Percentiles rank a stretch among this genome's conserved stretches.
Evolutionary conservation across 2,113 vertebrate genomes (phyloP).

Genomic region (Ceyx melanurus): DNA sequence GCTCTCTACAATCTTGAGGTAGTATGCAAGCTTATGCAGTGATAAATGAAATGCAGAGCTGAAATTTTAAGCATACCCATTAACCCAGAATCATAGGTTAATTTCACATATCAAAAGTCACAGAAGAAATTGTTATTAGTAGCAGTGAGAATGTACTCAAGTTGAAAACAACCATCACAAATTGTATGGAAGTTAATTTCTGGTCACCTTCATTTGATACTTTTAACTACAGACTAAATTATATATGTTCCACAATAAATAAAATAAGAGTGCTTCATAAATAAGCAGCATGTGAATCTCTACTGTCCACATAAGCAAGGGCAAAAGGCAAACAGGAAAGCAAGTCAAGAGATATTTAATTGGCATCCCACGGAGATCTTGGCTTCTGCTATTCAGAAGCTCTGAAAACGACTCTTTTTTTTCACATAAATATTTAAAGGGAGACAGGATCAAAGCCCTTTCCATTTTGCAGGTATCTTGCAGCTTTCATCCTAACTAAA

Average conservation of each 20-base stretch:
- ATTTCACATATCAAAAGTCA: not conserved
- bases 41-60: not conserved
- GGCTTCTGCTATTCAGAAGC: constrained; percentile 41
- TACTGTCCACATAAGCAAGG: constrained; percentile 50
- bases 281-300: constrained; percentile 20
- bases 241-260: constrained; percentile 8
- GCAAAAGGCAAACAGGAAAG: constrained; percentile 53
- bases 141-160: not conserved
- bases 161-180: not conserved
- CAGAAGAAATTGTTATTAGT: not conserved
- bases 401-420: not conserved
- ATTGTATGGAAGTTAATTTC: not conserved
- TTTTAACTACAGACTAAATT: not conserved
- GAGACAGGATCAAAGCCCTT: constrained; percentile 45
- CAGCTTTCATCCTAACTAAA: constrained; percentile 25
- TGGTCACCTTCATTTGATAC: not conserved
- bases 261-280: constrained; percentile 50
- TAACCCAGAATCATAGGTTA: not conserved
- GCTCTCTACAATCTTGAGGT: not conserved
- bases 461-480: constrained; percentile 40
- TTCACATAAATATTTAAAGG: constrained; percentile 67
- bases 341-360: constrained; percentile 54
- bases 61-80: not conserved
- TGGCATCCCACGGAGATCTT: constrained; percentile 56
- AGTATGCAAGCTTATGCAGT: not conserved